Base-by-base conservation (phyloP, 2,888 invertebrate genomes). In the Cataglyphis albicans region DNA sequence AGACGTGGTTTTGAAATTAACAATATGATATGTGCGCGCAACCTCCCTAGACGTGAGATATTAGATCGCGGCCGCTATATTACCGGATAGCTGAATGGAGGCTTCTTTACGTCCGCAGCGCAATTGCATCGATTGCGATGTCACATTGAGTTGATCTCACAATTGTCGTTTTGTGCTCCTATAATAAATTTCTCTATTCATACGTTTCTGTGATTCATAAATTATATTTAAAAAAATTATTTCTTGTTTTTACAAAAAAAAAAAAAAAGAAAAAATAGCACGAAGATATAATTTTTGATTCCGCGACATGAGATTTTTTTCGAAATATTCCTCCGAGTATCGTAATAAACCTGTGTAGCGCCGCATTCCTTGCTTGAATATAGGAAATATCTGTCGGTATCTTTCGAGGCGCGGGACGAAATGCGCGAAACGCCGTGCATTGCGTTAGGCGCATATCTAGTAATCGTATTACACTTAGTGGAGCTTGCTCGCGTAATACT, bases 1-100 rank as follows among this genome's bases (percentile, higher is more conserved):
- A 92, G 92, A 90, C 92, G 92, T 90, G 93, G 91, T 92, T 92
- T 91, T 91, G 91, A 92, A 92, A 93, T 93, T 93, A 92, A 93
- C 93, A 92, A 93, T 93, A 91, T 92, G 92, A 92, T 92, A 92
- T 91, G 91, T 91, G 91, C 90, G 85, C 86, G 84, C 85, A 78
- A 35, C 85, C 76, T 75, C 81, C 81, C 81, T 80, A 78, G 75
- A 82, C 80, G 80, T 88, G 88, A 88, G 92, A 91, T 91, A 91
- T 91, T 91, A 92, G 91, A 90, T 91, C 90, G 87, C 85, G 67
- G 64, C 68, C 68, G 74, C 78, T 65, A 67, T 81, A 72, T 67
- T 63, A 76, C 68, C 38, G 74, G 41, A 72, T 68, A 81, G 81
- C 63, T 81, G 88, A 73, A 57, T 87, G 88, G 21, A 21, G 44